These are phyloP conservation scores for Scatophagus argus DNA, from an alignment of 2,113 vertebrate genomes.

Conservation along the genomic window DNA sequence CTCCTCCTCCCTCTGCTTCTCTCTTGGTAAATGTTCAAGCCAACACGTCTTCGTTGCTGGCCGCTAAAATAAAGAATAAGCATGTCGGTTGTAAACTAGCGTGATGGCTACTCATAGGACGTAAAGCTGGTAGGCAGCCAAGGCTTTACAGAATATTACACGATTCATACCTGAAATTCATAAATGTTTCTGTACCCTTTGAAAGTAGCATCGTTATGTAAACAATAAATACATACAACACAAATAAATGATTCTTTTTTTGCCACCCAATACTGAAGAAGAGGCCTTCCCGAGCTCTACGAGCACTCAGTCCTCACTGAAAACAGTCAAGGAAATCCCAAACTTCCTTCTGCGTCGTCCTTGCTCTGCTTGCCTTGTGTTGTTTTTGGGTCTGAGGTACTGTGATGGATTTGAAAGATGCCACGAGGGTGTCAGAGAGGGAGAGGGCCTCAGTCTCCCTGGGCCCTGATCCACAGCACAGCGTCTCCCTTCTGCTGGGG, in stretches of 20 bases:
- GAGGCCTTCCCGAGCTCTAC: conserved; percentile 20
- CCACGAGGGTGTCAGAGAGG: conserved; percentile 31
- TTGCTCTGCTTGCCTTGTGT: conserved; percentile 33
- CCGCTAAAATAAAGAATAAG: conserved; percentile 73
- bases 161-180: conserved; percentile 78
- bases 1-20: neutral
- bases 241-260: conserved; percentile 50
- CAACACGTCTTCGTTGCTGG: conserved; percentile 56
- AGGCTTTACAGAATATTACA: conserved; percentile 54
- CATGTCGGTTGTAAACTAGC: conserved; percentile 78
- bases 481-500: conserved; percentile 25
- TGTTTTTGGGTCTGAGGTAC: conserved; percentile 67
- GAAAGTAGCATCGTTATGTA: conserved; percentile 82
- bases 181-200: conserved; percentile 82
- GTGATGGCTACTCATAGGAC: conserved; percentile 65
- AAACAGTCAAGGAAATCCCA: conserved; percentile 48
- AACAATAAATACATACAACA: conserved; percentile 82
- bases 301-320: conserved; percentile 26
- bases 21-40: neutral
- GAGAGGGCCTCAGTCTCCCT: conserved; percentile 25
- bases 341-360: conserved; percentile 37
- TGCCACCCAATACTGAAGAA: conserved; percentile 50
- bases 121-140: conserved; percentile 52
- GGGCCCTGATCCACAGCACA: conserved; percentile 43
- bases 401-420: conserved; percentile 36